These are phyloP conservation scores for Limnephilus rhombicus DNA, from an alignment of 2,888 invertebrate genomes.

Conservation along the genomic window DNA sequence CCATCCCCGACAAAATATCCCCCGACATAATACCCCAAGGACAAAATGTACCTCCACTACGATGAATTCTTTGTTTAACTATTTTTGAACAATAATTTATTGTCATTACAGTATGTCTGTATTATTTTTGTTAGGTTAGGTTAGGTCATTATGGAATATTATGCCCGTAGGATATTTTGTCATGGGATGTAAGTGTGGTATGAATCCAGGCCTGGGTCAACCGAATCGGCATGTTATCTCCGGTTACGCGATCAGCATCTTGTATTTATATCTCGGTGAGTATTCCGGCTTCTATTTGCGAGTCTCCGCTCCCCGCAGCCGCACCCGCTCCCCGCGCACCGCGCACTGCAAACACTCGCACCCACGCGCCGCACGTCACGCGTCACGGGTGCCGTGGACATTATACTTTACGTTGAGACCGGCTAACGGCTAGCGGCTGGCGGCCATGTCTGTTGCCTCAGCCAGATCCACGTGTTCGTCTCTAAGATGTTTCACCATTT, in stretches of 20 bases:
- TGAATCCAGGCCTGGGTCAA: neutral
- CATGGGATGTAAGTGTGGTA: neutral
- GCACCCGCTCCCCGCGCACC: neutral
- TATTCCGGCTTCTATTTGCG: conserved; percentile 1
- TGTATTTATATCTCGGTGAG: neutral
- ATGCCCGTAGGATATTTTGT: too few species aligned
- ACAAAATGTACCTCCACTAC: too few species aligned
- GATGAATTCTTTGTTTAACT: too few species aligned
- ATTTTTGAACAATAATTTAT: too few species aligned
- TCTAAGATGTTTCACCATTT: neutral
- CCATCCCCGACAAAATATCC: too few species aligned
- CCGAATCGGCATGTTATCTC: neutral
- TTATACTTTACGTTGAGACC: neutral
- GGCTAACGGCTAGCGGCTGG: neutral
- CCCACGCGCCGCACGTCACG: neutral
- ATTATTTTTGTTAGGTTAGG: too few species aligned
- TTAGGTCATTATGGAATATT: too few species aligned
- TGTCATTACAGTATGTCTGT: too few species aligned
- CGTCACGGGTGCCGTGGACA: too few species aligned
- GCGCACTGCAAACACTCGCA: neutral
- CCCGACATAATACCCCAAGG: too few species aligned
- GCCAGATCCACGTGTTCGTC: neutral
- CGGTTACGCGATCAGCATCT: neutral
- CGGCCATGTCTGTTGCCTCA: neutral
- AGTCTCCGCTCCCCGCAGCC: neutral